These are phyloP conservation scores for Pollicipes pollicipes DNA, from an alignment of 1,140 invertebrate genomes.

Conservation along the genomic window DNA sequence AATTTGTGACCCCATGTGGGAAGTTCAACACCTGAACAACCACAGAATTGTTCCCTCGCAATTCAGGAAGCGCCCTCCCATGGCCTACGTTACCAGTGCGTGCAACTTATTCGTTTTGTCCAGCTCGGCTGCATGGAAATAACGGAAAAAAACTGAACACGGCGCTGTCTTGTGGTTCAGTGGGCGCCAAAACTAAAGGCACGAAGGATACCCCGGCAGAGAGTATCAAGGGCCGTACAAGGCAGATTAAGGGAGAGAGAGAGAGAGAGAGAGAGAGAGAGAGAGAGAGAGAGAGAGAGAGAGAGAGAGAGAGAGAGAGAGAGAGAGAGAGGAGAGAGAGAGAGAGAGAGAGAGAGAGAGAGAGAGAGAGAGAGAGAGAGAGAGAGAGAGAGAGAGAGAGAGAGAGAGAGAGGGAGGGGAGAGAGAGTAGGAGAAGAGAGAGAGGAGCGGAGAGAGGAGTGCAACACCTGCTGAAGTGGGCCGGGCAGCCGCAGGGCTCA, in stretches of 20 bases:
- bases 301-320: no score
- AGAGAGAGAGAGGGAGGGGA: no score
- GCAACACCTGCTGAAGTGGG: not conserved
- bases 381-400: no score
- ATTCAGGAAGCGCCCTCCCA: not conserved
- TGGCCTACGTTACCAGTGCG: not conserved
- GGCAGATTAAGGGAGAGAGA: no score
- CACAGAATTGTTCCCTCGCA: not conserved
- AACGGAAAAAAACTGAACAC: not conserved
- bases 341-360: no score
- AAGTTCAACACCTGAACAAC: not conserved
- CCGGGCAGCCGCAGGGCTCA: not conserved
- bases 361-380: no score
- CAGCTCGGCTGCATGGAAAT: not conserved
- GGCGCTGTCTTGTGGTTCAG: not conserved
- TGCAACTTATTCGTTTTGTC: not conserved
- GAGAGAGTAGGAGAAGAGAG: not conserved
- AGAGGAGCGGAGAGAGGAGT: no score
- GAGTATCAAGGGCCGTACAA: no score
- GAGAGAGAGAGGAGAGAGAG: no score
- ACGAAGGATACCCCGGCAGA: no score
- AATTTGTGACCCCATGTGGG: not conserved
- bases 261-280: no score
- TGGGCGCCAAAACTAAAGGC: not conserved
- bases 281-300: no score